Base-by-base conservation (phyloP, 2,113 vertebrate species). In the Polyodon spathula region DNA sequence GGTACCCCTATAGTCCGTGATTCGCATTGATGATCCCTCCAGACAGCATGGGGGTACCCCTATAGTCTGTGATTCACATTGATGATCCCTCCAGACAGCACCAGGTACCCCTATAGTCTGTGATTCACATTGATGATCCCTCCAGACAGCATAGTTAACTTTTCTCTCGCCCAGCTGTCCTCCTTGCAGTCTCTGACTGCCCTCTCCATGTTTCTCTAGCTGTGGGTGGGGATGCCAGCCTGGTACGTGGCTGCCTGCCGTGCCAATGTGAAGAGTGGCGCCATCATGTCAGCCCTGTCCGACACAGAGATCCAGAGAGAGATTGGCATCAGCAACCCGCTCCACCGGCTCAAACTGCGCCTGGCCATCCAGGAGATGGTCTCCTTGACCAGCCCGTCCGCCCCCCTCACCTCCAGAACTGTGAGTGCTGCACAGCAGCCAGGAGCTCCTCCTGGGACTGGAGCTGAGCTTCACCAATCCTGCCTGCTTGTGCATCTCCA, bases 331-430 rank as follows among this genome's bases (percentile, higher is more conserved):
- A 96, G 93, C 82, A 98, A 97, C 8, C 93, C 95, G 0, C 86
- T 97, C 73, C 95, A 98, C 66, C 84, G 94, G 42, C 92, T 98
- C 59, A 98, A 98, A 72, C 89, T 98, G 16, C 86, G 94, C 6
- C 78, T 98, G 75, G 95, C 95, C 78, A 97, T 98, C 75, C 94
- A 95, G 79, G 95, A 98, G 84, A 98, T 98, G 94, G 95, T 98
- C 51, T 97, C 94, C 0, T 84, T 98, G 48, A 98, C 95, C 8
- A 97, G 94, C 78, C 95, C 95, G 43, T 97, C 95, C 0, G 95
- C 93, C 4, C 95, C 95, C 0, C 91, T 94, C 65, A 97, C 93
- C 4, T 95, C 92, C 40, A 81, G 89, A 68, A 92, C 90, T 0
- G 90, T 92, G 74, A 86, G 88, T 60, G 12, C 1, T 17, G 40